These are phyloP conservation scores for Megalopta genalis DNA, from an alignment of 1,140 invertebrate species.

Conservation along the genomic window DNA sequence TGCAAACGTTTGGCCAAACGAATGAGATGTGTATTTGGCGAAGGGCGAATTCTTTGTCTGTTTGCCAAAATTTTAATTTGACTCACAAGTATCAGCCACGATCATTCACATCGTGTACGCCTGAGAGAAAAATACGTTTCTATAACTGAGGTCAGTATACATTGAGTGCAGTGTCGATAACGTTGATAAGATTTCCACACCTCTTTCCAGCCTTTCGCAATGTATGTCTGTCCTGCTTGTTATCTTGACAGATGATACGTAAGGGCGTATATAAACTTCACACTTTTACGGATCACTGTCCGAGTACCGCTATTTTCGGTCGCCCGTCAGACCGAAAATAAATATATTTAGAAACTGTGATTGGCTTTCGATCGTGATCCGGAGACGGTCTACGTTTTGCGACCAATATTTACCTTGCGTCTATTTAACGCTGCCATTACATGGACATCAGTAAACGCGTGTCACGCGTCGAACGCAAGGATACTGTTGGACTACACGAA, in stretches of 20 bases:
- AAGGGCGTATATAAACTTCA: constrained; percentile 9
- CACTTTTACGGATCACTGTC: background rate
- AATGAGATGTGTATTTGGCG: constrained; percentile 22
- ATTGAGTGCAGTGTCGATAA: constrained; percentile 11
- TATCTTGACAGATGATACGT: constrained; percentile 38
- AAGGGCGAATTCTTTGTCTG: constrained; percentile 33
- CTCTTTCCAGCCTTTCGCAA: constrained; percentile 8
- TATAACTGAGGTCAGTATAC: constrained; percentile 12
- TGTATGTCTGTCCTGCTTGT: constrained; percentile 2
- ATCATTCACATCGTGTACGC: background rate
- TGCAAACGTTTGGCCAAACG: constrained; percentile 1
- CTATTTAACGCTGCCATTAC: constrained; percentile 29
- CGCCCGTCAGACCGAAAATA: background rate
- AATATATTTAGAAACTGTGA: background rate
- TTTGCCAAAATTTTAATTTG: constrained; percentile 20
- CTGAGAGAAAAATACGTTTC: background rate
- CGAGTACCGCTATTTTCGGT: background rate
- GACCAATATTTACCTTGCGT: background rate
- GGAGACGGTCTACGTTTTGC: background rate
- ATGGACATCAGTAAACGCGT: background rate
- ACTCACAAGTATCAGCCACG: constrained; percentile 9
- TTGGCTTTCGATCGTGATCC: too few relatives aligned
- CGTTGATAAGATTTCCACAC: constrained; percentile 29
- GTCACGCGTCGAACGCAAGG: constrained; percentile 20
- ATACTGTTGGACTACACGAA: constrained; percentile 29